A percentile compares a stretch with the other conserved stretches of the same genome.
Evolutionary conservation across 2,113 vertebrate genomes (phyloP).

Genomic region (cat (Felis catus)): F.catus_Fca126_mat1.0 CM031426.1:27237001-27237500

Average conservation of each 20-base stretch:
- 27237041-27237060: not conserved
- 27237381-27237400: no score
- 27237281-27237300: not conserved
- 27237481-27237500: not conserved
- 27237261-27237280: not conserved
- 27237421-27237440: fast-evolving
- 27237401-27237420: no score
- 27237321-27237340: no score
- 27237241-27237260: not conserved
- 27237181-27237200: not conserved
- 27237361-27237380: no score
- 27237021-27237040: not conserved
- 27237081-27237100: not conserved
- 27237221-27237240: not conserved
- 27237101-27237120: not conserved
- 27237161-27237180: not conserved
- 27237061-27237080: no score
- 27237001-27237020: not conserved
- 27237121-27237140: not conserved
- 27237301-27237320: no score
- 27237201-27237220: not conserved
- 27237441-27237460: no score
- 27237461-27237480: no score
- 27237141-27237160: not conserved
- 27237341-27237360: no score